Evolutionary conservation across 2,797 vertebrate genomes (phyloP).

Genomic region (Falco berigora): DNA sequence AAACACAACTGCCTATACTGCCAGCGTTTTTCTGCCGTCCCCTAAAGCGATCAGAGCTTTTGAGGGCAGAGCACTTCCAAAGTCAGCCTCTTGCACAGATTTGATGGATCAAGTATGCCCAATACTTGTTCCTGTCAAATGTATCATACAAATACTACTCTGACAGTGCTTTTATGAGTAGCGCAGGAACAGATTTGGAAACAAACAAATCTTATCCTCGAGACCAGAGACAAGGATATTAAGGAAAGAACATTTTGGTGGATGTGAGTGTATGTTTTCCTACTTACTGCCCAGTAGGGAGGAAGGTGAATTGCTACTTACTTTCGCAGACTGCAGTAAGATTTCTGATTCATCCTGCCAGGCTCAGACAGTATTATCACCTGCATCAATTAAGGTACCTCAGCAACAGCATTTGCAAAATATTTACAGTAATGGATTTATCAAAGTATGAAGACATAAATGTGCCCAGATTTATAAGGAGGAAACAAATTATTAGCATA

Average conservation of each 20-base stretch:
- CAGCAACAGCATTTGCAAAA: conserved; percentile 33
- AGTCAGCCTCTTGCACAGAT: background rate
- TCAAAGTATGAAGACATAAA: conserved; percentile 16
- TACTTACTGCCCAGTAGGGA: conserved; percentile 67
- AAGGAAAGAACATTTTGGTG: conserved; percentile 64
- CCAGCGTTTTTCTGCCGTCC: background rate
- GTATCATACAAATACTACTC: background rate
- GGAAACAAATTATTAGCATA: background rate
- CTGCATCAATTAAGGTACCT: conserved; percentile 26
- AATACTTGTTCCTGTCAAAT: background rate
- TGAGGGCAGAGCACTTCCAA: background rate
- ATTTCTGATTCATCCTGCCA: conserved; percentile 24
- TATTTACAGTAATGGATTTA: conserved; percentile 17
- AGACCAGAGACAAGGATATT: conserved; percentile 46
- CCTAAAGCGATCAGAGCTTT: background rate
- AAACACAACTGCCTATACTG: background rate
- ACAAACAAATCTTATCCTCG: conserved; percentile 53
- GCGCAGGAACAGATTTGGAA: conserved; percentile 1
- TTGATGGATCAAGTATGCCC: background rate
- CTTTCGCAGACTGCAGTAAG: conserved; percentile 27
- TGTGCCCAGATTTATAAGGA: background rate
- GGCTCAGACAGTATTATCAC: conserved; percentile 58
- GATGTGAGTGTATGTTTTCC: conserved; percentile 47
- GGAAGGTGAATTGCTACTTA: conserved; percentile 65
- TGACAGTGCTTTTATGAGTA: background rate